Evolutionary conservation across 2,888 invertebrate species (phyloP).

Genomic region (Coleophora deauratella): DNA sequence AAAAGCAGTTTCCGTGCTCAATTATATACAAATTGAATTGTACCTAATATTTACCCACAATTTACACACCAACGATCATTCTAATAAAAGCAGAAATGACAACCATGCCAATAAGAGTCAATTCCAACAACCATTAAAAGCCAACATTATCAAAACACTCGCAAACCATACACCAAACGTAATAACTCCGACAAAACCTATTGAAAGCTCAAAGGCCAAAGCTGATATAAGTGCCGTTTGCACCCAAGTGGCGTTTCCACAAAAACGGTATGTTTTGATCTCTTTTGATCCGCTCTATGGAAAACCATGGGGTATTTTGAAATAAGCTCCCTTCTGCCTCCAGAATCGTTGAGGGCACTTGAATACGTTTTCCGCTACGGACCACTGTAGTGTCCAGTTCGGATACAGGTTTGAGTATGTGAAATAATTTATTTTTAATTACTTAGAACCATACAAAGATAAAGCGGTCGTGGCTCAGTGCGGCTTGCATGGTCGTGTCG

Average conservation of each 20-base stretch:
- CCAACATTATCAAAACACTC: constrained; percentile 5
- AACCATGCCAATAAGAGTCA: not conserved
- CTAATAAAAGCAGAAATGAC: not conserved
- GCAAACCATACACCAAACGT: constrained; percentile 2
- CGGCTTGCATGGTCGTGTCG: no score
- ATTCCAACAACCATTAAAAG: not conserved
- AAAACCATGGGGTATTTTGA: constrained; percentile 26
- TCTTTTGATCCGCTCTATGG: constrained; percentile 29
- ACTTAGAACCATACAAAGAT: no score
- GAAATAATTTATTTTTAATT: no score
- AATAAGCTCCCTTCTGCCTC: constrained; percentile 21
- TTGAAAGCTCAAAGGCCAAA: constrained; percentile 18
- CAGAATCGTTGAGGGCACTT: constrained; percentile 15
- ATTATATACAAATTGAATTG: no score
- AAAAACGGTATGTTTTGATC: constrained; percentile 6
- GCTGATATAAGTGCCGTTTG: constrained; percentile 18
- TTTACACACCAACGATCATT: not conserved
- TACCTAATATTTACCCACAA: no score
- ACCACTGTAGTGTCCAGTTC: constrained; percentile 20
- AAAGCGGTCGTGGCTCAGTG: no score
- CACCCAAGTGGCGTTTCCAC: constrained; percentile 19
- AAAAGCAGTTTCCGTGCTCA: no score
- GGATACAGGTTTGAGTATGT: not conserved
- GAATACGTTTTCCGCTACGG: constrained; percentile 24
- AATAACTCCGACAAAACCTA: constrained; percentile 16